Evolutionary conservation across 1,140 invertebrate species (phyloP), one percentile per base, ranked within the genome.

Genomic region (Formica exsecta): DNA sequence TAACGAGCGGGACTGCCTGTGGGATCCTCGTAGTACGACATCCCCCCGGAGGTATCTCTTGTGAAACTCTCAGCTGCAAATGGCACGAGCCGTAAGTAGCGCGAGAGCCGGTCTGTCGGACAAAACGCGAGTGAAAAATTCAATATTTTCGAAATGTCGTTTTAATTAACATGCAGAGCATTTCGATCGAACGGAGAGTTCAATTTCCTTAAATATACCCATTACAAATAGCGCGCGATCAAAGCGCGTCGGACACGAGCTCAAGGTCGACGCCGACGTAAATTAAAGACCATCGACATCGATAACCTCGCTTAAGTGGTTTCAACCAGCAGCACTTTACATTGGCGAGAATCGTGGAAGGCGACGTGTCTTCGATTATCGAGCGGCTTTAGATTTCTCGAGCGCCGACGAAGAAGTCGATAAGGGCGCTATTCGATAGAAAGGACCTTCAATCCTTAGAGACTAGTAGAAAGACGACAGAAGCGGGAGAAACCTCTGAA

Each of bases 101-200:
- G 36, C 25, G 25, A 32, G 36, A 19, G 2, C 32, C n/a, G 36
- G 8, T 29, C 41, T 13, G 3, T 59, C 32, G 13, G 29, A 6
- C 29, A n/a, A 76, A 59, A 36, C 25, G 48, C 16, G 36, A 16
- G 3, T 7, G 32, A 65, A 38, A 57, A 29, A 19, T 68, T 76
- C 70, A 29, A 29, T 22, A 32, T 57, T 51, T 5, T 81, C 54
- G 65, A 66, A 54, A 61, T 64, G 32, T 22, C 51, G 19, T 7
- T 44, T 76, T 89, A 89, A 89, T 89, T 86, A 88, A 77, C 16
- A 51, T 51, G 48, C 75, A 86, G 59, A 76, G 70, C 48, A 44
- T 64, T 80, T 86, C 61, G 57, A 22, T 54, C 66, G 73, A 73
- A 25, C 25, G 19, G 38, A 41, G 41, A 59, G 44, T 71, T 76